phyloP scores from a whole-genome alignment of 2,797 vertebrate species.

The Sebastes variabilis region DNA sequence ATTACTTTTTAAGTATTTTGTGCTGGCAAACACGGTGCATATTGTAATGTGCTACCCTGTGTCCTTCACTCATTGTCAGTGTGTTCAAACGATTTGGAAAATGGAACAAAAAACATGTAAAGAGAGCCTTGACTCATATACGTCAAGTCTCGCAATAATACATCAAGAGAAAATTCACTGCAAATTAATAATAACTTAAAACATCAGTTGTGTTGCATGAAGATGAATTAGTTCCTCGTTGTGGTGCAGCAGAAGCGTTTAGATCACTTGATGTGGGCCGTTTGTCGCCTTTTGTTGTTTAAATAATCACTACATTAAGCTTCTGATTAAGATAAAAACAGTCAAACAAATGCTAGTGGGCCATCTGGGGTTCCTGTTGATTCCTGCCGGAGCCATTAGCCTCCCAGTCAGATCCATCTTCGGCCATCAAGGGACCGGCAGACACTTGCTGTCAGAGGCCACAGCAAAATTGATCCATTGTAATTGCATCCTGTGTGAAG shows the following conservation, averaged over 20 bases:
- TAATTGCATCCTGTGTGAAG: conserved; percentile 66
- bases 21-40: background rate
- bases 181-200: background rate
- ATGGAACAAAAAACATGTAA: background rate
- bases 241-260: background rate
- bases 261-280: background rate
- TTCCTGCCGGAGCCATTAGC: conserved; percentile 61
- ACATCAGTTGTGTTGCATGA: background rate
- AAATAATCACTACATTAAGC: conserved; percentile 53
- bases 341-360: conserved; percentile 30
- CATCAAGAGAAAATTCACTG: background rate
- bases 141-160: background rate
- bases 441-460: conserved; percentile 66
- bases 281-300: conserved; percentile 29
- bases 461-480: conserved; percentile 50
- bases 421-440: conserved; percentile 51
- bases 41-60: background rate
- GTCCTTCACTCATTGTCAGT: background rate
- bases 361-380: conserved; percentile 34
- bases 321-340: conserved; percentile 56
- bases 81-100: background rate
- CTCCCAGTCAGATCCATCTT: conserved; percentile 68
- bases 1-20: background rate
- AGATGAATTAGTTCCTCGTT: background rate
- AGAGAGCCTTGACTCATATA: background rate